These are phyloP conservation scores for Smithornis capensis DNA, from an alignment of 2,113 vertebrate genomes.

Conservation along the genomic window DNA sequence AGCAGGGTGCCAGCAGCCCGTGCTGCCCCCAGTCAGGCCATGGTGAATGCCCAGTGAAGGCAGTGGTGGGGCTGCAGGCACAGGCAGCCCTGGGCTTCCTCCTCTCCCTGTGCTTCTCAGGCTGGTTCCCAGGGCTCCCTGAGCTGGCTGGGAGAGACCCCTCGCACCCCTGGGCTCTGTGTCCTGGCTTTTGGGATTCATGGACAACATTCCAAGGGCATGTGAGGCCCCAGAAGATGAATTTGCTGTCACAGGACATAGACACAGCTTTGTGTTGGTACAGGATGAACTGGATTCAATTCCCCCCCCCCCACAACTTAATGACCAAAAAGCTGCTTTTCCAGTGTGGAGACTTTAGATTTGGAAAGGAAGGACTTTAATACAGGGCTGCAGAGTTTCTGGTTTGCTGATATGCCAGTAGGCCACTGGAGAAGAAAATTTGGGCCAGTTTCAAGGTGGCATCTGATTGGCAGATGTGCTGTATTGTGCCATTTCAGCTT, in stretches of 20 bases:
- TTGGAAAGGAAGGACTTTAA: not conserved
- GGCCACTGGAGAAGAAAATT: not conserved
- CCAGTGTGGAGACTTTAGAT: not conserved
- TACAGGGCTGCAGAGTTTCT: not conserved
- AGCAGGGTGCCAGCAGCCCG: not conserved
- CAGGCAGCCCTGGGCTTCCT: not conserved
- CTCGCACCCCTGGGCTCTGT: not conserved
- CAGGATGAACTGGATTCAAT: not conserved
- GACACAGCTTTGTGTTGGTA: not conserved
- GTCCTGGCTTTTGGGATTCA: constrained; percentile 2
- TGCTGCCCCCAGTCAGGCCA: not conserved
- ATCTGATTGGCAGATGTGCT: constrained; percentile 13
- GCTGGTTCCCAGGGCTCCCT: not conserved
- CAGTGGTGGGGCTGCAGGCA: not conserved
- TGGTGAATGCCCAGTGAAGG: not conserved
- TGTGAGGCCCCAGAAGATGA: not conserved
- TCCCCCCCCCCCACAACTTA: not conserved
- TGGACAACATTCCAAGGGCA: not conserved
- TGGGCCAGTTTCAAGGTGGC: not conserved
- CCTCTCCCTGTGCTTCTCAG: not conserved
- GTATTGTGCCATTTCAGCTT: not conserved
- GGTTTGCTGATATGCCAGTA: not conserved
- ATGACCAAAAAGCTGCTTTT: not conserved
- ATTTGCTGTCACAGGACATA: not conserved
- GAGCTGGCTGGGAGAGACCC: not conserved